A percentile compares a stretch with the other conserved stretches of the same genome.
Conservation (phyloP, 2,113 vertebrate species). For the Lophotis ruficrista region DNA sequence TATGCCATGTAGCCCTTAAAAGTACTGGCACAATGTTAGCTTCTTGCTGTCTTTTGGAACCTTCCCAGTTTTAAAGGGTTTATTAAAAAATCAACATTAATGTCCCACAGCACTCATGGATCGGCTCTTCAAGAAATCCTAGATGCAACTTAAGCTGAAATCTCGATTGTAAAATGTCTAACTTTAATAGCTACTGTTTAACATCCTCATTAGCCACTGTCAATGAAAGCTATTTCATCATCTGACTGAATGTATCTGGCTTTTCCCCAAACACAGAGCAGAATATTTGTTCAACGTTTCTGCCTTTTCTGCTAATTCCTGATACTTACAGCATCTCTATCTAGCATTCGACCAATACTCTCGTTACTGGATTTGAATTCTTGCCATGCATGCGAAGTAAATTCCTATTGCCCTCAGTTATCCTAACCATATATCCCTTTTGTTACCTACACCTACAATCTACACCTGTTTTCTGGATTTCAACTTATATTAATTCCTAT, state of each 20-base stretch:
- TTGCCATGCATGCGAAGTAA: not conserved
- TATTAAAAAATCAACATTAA: conserved; percentile 17
- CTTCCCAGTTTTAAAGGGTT: not conserved
- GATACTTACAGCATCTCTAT: not conserved
- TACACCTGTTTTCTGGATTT: not conserved
- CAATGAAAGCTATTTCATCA: not conserved
- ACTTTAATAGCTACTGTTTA: not conserved
- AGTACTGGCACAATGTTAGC: not conserved
- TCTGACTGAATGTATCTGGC: not conserved
- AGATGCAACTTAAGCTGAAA: not conserved
- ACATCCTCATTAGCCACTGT: not conserved
- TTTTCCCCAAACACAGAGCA: not conserved
- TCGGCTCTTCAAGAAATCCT: not conserved
- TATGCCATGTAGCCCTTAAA: conserved; percentile 7
- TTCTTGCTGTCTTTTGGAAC: conserved; percentile 8
- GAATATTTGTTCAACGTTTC: not conserved
- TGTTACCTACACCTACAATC: not conserved
- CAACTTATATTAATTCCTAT: not conserved
- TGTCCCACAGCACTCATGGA: not conserved
- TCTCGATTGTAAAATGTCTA: not conserved
- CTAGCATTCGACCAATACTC: not conserved
- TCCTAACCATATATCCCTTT: not conserved
- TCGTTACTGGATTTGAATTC: not conserved
- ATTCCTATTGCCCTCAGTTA: not conserved
- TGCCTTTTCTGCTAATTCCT: not conserved